Conservation (phyloP, 2,888 invertebrate genomes). For the Gastracanthus pulcherrimus region DNA sequence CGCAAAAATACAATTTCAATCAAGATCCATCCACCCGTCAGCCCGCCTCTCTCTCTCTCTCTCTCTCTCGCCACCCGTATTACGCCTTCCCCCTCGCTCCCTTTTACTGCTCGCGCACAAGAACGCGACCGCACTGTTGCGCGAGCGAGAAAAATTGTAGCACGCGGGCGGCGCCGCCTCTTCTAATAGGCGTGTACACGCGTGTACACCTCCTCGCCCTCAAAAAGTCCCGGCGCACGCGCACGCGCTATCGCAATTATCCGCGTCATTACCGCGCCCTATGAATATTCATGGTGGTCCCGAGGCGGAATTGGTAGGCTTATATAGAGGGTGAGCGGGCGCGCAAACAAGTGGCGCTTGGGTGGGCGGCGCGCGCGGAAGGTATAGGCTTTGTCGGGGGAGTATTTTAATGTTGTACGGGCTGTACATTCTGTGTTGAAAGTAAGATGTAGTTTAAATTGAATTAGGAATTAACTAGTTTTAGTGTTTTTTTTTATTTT, state of each 20-base stretch:
- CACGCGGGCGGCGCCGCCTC: slow-evolving; percentile 7
- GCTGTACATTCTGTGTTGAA: no score
- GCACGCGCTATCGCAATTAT: slow-evolving; percentile 18
- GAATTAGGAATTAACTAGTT: no score
- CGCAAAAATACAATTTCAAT: no score
- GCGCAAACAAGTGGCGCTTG: slow-evolving; percentile 45
- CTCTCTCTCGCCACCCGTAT: neutral
- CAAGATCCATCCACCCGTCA: no score
- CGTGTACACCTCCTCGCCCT: neutral
- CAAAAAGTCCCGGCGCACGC: neutral
- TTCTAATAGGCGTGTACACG: slow-evolving; percentile 15
- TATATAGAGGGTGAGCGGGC: neutral
- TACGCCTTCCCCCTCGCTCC: no score
- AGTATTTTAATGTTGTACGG: neutral
- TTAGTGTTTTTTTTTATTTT: no score
- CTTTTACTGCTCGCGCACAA: neutral
- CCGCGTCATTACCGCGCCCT: slow-evolving; percentile 41
- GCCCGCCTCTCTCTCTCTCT: no score
- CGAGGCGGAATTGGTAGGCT: neutral
- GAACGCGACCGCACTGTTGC: neutral
- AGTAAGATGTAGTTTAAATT: no score
- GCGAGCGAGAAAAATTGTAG: neutral
- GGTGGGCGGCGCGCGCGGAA: slow-evolving; percentile 28
- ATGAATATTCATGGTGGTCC: slow-evolving; percentile 39
- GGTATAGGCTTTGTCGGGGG: neutral